A percentile compares a stretch with the other conserved stretches of the same genome.
These are phyloP conservation scores for Ylistrum balloti DNA, from an alignment of 1,140 invertebrate species.

Conservation along the genomic window DNA sequence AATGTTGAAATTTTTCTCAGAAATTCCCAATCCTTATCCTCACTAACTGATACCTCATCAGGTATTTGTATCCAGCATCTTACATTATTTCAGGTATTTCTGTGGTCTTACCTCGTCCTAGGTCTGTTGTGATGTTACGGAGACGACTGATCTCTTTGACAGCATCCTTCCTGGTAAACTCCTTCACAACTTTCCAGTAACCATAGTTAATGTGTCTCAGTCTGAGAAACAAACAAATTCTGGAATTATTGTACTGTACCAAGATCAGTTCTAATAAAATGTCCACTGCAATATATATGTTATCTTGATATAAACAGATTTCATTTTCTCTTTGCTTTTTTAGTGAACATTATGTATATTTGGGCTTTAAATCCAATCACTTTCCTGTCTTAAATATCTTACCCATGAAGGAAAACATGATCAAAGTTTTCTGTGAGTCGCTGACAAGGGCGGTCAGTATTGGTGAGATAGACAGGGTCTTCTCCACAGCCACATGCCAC, in stretches of 20 bases:
- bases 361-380: too few relatives aligned
- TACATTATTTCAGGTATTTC: too few relatives aligned
- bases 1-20: too few relatives aligned
- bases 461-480: slow-evolving; percentile 65
- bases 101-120: slow-evolving; percentile 75
- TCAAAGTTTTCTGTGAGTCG: slow-evolving; percentile 79
- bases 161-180: slow-evolving; percentile 85
- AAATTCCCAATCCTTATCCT: too few relatives aligned
- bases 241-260: not conserved
- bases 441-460: slow-evolving; percentile 72
- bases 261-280: too few relatives aligned
- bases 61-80: too few relatives aligned
- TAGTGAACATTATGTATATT: too few relatives aligned
- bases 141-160: slow-evolving; percentile 77
- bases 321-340: too few relatives aligned
- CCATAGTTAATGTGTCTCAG: slow-evolving; percentile 81
- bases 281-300: too few relatives aligned
- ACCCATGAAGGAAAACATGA: slow-evolving; percentile 79
- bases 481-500: slow-evolving; percentile 58
- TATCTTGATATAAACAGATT: too few relatives aligned
- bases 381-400: slow-evolving; percentile 51
- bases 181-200: slow-evolving; percentile 85
- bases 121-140: slow-evolving; percentile 75
- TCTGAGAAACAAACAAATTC: slow-evolving; percentile 58
- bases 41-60: too few relatives aligned